Evolutionary conservation across 2,113 vertebrate genomes (phyloP).

Genomic region (Albula glossodonta): DNA sequence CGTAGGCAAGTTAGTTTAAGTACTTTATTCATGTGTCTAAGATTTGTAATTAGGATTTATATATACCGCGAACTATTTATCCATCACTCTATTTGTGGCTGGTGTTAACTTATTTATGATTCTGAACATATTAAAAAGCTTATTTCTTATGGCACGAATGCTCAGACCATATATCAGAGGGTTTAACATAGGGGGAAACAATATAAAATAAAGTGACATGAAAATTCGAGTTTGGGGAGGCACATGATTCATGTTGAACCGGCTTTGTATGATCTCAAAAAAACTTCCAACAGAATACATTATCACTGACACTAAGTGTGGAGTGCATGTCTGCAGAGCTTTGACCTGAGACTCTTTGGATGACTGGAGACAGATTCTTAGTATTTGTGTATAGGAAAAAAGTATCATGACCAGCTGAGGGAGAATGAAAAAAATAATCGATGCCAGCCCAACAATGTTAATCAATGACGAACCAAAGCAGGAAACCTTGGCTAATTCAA

Average conservation of each 20-base stretch:
- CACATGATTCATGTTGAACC: conserved; percentile 11
- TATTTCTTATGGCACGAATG: background rate
- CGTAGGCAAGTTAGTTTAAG: too few species aligned
- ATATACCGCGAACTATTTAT: background rate
- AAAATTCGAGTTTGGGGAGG: conserved; percentile 9
- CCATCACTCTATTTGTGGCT: background rate
- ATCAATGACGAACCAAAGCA: conserved; percentile 48
- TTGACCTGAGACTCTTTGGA: conserved; percentile 11
- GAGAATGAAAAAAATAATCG: background rate
- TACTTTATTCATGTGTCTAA: too few species aligned
- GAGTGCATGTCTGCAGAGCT: conserved; percentile 22
- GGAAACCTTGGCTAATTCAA: conserved; percentile 50
- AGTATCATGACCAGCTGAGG: conserved; percentile 8
- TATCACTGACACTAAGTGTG: conserved; percentile 13
- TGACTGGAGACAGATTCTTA: conserved; percentile 18
- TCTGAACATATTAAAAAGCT: background rate
- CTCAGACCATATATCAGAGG: conserved; percentile 25
- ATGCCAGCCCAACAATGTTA: conserved; percentile 45
- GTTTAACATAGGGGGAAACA: conserved; percentile 27
- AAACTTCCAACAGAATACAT: conserved; percentile 3
- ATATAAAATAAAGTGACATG: conserved; percentile 27
- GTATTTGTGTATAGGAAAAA: conserved; percentile 23
- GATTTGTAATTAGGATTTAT: too few species aligned
- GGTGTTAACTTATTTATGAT: background rate
- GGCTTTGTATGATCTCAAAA: conserved; percentile 28